Evolutionary conservation across 2,113 vertebrate genomes (phyloP).

Genomic region (Sciurus niger): DNA sequence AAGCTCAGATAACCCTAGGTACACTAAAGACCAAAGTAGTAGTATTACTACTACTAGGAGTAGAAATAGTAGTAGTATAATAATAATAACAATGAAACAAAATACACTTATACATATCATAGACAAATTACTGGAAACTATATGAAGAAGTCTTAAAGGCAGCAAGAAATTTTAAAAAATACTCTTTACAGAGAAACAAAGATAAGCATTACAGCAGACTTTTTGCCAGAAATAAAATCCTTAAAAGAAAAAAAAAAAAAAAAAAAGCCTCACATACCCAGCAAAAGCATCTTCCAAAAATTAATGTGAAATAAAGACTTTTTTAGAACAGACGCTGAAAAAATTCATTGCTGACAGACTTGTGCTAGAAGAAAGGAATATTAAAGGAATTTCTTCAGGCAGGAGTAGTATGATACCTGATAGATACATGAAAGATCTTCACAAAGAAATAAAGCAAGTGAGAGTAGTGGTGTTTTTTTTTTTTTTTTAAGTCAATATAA

Average conservation of each 20-base stretch:
- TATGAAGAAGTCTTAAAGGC: not conserved
- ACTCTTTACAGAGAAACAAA: not conserved
- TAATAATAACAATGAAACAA: not conserved
- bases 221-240: slow-evolving; percentile 20
- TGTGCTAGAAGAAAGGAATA: not conserved
- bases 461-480: not conserved
- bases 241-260: not conserved
- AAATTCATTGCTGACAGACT: not conserved
- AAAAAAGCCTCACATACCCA: not conserved
- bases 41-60: not conserved
- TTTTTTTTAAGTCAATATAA: not conserved
- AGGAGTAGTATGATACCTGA: not conserved
- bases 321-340: slow-evolving; percentile 18
- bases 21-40: not conserved
- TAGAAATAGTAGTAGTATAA: too few relatives aligned
- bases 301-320: not conserved
- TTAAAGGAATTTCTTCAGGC: not conserved
- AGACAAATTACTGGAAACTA: not conserved
- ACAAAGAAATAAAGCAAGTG: not conserved
- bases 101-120: not conserved
- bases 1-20: not conserved
- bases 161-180: not conserved
- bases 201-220: not conserved
- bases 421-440: not conserved
- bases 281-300: slow-evolving; percentile 20